Base-by-base conservation (phyloP, 2,888 invertebrate genomes). In the Trachelus iudaicus region DNA sequence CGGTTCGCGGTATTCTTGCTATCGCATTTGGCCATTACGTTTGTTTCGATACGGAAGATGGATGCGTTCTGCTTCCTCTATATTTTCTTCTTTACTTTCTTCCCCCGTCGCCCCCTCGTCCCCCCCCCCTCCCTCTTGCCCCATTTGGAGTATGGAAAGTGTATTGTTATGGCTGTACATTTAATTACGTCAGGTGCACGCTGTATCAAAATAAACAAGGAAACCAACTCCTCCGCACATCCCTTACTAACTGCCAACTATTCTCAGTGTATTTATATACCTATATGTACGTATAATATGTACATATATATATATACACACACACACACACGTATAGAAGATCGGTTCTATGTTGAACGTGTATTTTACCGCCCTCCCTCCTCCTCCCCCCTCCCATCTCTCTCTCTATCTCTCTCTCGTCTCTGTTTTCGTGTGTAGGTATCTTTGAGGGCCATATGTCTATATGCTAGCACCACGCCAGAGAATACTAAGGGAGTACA, bases 161-260 rank as follows among this genome's bases (percentile, higher is more conserved):
- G 79, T 73, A 73, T 76, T 77, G 81, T 80, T 79, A 77, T 77
- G 77, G 76, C 79, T 83, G 81, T 83, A 78, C 83, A 80, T 87
- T 87, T 86, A 87, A 87, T 87, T 86, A 86, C 83, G 85, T 85
- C 84, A 84, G 81, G 80, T 80, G 83, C 83, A 84, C 83, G 81
- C 80, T 83, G 83, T 79, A 84, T 83, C 82, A 83, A 83, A 85
- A 85, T 85, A 85, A 84, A 86, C 83, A 79, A 56, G 76, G 76
- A 80, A 76, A 71, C 31, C 40, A 23, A 56, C 40, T 56, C 40
- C 40, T 56, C 23, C 40, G 40, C 23, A 56, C 40, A 23, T 56
- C 40, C 23, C 40, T 56, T 56, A 23, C 40, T 6, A 56, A 56
- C 40, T 56, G 23, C 40, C 40, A 56, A 56, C 40, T 56, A 6